Evolutionary conservation across 2,113 vertebrate species (phyloP).

Genomic region (Rhabdornis inornatus): DNA sequence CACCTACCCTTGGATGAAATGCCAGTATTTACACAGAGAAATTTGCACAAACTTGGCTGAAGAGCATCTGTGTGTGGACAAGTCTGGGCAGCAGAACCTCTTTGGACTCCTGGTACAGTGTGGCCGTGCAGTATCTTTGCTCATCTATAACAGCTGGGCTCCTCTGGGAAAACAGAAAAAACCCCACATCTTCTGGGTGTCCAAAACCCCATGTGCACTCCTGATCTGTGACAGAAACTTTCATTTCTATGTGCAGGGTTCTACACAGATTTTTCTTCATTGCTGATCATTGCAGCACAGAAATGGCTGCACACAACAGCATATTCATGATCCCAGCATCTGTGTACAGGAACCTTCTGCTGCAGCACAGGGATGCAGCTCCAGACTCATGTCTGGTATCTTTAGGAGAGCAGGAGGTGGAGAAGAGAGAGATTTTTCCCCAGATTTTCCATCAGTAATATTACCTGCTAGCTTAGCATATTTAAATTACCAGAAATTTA

Average conservation of each 20-base stretch:
- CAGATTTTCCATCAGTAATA: not conserved
- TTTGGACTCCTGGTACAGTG: not conserved
- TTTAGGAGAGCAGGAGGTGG: not conserved
- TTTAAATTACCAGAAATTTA: not conserved
- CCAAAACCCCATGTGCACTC: not conserved
- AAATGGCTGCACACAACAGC: not conserved
- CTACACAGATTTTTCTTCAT: not conserved
- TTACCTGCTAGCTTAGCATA: not conserved
- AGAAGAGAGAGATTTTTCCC: not conserved
- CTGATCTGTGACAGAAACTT: not conserved
- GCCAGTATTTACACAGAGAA: not conserved
- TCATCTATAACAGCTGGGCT: not conserved
- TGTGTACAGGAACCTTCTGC: not conserved
- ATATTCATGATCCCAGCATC: not conserved
- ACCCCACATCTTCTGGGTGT: not conserved
- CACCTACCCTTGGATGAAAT: not conserved
- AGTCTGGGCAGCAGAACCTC: not conserved
- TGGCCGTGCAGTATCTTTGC: not conserved
- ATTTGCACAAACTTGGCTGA: not conserved
- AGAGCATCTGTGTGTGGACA: not conserved
- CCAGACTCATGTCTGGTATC: not conserved
- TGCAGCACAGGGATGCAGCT: no score
- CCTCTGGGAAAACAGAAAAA: not conserved
- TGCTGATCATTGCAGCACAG: not conserved
- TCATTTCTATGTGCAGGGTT: not conserved